Conservation (phyloP, 2,113 vertebrate genomes). For the Platysteira castanea region DNA sequence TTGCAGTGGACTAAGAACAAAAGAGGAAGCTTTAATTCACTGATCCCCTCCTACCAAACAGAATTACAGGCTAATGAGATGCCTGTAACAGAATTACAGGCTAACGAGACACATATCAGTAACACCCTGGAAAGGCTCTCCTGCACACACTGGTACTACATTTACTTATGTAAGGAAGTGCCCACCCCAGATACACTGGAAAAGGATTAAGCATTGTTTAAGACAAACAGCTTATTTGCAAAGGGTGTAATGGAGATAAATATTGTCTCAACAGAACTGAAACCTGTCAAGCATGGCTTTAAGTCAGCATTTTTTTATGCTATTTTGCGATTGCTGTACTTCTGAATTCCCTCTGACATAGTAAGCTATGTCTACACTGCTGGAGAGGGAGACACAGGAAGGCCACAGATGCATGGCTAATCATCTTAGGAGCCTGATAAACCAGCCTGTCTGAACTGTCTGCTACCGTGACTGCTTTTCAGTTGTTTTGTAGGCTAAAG, state of each 20-base stretch:
- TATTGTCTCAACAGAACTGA: neutral
- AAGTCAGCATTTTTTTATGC: neutral
- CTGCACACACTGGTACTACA: neutral
- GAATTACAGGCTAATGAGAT: neutral
- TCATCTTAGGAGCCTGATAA: neutral
- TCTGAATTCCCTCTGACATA: neutral
- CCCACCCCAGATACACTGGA: neutral
- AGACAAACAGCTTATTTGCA: neutral
- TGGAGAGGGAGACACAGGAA: neutral
- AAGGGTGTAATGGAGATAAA: neutral
- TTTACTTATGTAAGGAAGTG: neutral
- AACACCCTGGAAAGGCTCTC: neutral
- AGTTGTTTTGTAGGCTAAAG: neutral
- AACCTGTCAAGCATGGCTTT: neutral
- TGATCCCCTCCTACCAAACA: neutral
- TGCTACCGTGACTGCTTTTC: neutral
- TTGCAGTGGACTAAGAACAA: neutral
- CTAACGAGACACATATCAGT: neutral
- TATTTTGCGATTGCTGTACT: neutral
- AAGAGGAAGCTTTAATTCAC: neutral
- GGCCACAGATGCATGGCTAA: neutral
- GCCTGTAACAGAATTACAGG: neutral
- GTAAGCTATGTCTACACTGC: neutral
- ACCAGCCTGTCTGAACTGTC: neutral
- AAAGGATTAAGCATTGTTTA: neutral